Evolutionary conservation across 2,113 vertebrate genomes (phyloP).

Genomic region (Rhinoptilus africanus): DNA sequence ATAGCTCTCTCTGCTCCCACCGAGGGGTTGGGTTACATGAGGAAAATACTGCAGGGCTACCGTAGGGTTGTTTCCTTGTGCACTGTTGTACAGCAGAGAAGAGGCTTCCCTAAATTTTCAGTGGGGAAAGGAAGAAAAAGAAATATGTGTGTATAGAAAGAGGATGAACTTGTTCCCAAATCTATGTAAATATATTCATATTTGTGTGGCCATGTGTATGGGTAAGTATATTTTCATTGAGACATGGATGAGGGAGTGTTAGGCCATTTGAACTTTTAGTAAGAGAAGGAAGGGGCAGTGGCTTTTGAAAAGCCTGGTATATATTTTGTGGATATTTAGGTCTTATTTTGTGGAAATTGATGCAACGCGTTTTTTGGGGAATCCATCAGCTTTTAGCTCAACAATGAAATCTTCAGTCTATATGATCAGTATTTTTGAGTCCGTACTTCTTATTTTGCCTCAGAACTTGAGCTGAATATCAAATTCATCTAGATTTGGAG

Average conservation of each 20-base stretch:
- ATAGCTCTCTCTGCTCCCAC: neutral
- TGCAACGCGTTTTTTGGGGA: neutral
- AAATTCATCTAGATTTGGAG: neutral
- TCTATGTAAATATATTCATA: neutral
- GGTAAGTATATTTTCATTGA: neutral
- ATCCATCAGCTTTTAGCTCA: neutral
- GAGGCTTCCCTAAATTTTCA: neutral
- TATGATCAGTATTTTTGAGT: neutral
- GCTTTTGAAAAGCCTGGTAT: neutral
- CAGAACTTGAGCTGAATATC: neutral
- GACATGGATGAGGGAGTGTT: neutral
- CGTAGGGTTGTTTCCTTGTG: neutral
- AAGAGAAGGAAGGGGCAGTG: neutral
- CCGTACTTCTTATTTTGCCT: neutral
- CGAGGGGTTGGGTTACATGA: neutral
- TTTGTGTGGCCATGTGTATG: rapidly evolving
- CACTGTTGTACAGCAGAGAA: neutral
- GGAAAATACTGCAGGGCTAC: neutral
- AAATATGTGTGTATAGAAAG: rapidly evolving
- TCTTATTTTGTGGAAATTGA: neutral
- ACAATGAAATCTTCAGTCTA: neutral
- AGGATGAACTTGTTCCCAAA: neutral
- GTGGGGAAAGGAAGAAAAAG: neutral
- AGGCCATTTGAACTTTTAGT: neutral
- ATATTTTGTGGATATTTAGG: neutral